phyloP scores from a whole-genome alignment of 2,113 vertebrate species.

The Coregonus clupeaformis region DNA sequence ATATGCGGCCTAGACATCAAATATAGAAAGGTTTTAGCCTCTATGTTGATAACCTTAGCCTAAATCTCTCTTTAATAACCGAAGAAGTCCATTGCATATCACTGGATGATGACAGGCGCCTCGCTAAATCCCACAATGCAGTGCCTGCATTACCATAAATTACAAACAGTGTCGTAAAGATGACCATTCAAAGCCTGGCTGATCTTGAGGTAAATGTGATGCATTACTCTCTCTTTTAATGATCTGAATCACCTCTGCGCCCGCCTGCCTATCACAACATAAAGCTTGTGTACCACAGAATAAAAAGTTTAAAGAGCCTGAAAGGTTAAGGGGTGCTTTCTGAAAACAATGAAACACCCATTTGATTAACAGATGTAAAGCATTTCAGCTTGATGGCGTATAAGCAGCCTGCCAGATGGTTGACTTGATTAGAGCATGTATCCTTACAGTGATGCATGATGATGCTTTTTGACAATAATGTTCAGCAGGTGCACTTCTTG shows the following conservation, averaged over 20 bases:
- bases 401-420: slow-evolving; percentile 76
- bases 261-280: slow-evolving; percentile 1
- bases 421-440: slow-evolving; percentile 74
- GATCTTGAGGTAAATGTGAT: slow-evolving; percentile 33
- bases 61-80: background rate
- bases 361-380: slow-evolving; percentile 77
- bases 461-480: slow-evolving; percentile 74
- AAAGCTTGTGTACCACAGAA: slow-evolving; percentile 44
- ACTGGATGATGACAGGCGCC: background rate
- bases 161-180: slow-evolving; percentile 21
- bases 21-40: slow-evolving; percentile 39
- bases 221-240: slow-evolving; percentile 47
- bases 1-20: slow-evolving; percentile 19
- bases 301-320: slow-evolving; percentile 44
- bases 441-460: slow-evolving; percentile 75
- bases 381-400: slow-evolving; percentile 75
- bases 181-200: slow-evolving; percentile 11
- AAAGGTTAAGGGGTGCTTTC: slow-evolving; percentile 71
- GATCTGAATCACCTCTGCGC: slow-evolving; percentile 48
- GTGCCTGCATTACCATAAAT: slow-evolving; percentile 41
- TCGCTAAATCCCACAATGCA: slow-evolving; percentile 18
- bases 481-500: slow-evolving; percentile 70
- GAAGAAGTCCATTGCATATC: slow-evolving; percentile 9
- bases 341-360: slow-evolving; percentile 70
- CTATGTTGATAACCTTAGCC: background rate